These are phyloP conservation scores for Agapostemon virescens DNA, from an alignment of 2,888 invertebrate genomes.

Conservation along the genomic window DNA sequence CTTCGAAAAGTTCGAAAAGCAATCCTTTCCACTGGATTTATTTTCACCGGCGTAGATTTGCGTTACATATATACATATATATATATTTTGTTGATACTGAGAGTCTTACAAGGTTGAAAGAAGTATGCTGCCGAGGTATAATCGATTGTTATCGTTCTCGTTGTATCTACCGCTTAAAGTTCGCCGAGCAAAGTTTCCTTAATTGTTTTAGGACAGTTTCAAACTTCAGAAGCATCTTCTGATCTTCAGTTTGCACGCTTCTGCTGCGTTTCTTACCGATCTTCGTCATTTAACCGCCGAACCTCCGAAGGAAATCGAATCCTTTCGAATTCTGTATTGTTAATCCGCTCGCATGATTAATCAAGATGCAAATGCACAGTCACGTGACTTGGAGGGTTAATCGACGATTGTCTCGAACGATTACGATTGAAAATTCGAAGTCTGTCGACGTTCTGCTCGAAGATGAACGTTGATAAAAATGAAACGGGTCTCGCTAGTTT, in stretches of 20 bases:
- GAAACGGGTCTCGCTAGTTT: not conserved
- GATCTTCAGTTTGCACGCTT: not conserved
- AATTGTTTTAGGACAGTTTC: not conserved
- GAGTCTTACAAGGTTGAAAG: not conserved
- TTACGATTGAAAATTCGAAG: constrained; percentile 17
- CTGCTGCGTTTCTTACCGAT: not conserved
- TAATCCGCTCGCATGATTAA: not conserved
- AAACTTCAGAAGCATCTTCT: not conserved
- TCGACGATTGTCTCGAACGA: not conserved
- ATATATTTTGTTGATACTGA: not conserved
- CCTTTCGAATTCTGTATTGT: no score
- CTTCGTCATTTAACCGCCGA: not conserved
- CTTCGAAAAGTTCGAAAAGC: not conserved
- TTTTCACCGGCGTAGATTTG: not conserved
- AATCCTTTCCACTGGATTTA: not conserved
- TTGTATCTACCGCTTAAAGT: not conserved
- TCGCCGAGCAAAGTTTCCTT: not conserved
- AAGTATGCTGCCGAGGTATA: constrained; percentile 6
- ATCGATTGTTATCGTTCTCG: constrained; percentile 2
- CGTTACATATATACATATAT: not conserved
- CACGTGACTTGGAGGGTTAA: not conserved
- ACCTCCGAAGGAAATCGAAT: no score
- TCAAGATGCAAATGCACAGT: not conserved
- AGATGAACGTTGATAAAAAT: constrained; percentile 12
- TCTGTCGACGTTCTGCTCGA: constrained; percentile 18